Base-by-base conservation (phyloP, 1,140 invertebrate species). In the Metaphire vulgaris region DNA sequence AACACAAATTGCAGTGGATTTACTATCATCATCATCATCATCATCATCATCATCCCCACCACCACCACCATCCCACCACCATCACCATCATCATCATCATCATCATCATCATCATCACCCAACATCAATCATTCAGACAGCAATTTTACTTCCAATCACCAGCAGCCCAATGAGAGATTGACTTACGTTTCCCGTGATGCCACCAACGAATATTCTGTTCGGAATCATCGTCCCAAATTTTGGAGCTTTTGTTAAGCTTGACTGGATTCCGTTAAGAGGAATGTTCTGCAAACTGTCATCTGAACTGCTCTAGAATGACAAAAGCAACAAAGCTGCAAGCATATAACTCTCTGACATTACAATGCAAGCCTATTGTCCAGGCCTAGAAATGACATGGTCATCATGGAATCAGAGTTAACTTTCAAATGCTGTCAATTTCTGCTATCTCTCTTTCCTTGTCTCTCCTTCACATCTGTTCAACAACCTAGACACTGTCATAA, bases 201-300 rank as follows among this genome's bases (percentile, higher is more conserved):
- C 94, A 68, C 93, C 93, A 65, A 96, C 93, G 88, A 98, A 98
- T 82, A 97, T 93, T 82, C 95, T 89, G 87, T 96, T 97, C 77
- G 95, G 95, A 79, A 97, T 93, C 68, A 88, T 81, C 32, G 88
- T 89, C 33, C 89, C 89, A 82, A 85, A 89, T 77, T 89, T 89
- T 1, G 88, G 88, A 72, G 88, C 87, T 56, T 56, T 56, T 56
- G 41, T 56, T 56, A 21, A 56, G 41, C 6, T 56, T 12, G 41
- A 56, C 41, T 56, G 41, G 6, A 21, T 56, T 56, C 41, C 41
- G 41, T 56, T 56, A 56, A 56, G 41, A 56, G 41, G 21, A 21
- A 56, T 56, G 21, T 21, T 56, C 21, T 6, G 41, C 6, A 21
- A 56, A 56, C 41, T 56, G 41, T 56, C 41, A 12, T 56, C 41